Evolutionary conservation across 2,113 vertebrate species (phyloP), one percentile per base, ranked within the genome.

Genomic region (Cyprinodon tularosa): DNA sequence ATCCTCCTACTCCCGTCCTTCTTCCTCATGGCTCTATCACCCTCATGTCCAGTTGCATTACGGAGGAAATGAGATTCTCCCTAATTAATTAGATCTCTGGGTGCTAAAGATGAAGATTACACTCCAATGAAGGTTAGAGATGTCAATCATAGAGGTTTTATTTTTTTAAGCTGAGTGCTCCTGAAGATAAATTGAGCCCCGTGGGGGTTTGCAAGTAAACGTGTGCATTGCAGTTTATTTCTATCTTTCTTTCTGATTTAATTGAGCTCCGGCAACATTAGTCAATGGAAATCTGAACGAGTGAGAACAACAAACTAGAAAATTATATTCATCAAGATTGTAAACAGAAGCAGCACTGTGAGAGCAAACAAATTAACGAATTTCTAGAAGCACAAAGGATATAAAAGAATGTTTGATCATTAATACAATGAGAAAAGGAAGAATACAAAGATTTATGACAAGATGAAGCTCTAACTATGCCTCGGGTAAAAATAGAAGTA

Each of bases 81-180:
- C 89, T 95, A 95, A 95, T 95, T 95, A 95, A 95, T 95, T 93
- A 93, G 90, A 95, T 91, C 88, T 92, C 84, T 62, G 82, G 90
- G 86, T 91, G 88, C 91, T 94, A 93, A 95, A 96, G 93, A 94
- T 92, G 88, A 91, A 91, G 92, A 95, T 96, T 95, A 94, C 92
- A 89, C 87, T 84, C 78, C 67, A 89, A 89, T 90, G 93, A 94
- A 93, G 86, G 90, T 94, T 84, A 90, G 88, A 87, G 76, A 86
- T 88, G 88, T 95, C 93, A 95, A 91, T 95, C 89, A 94, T 70
- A 81, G 38, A 82, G 64, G 86, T 73, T 64, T 83, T 81, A 69
- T 72, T 80, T 81, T 86, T 81, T 72, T 39, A 71, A 71, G 68
- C 80, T 65, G 65, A 77, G 76, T 62, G 87, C 86, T 91, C 88